Evolutionary conservation across 1,140 invertebrate species (phyloP), one percentile per base, ranked within the genome.

Genomic region (Frieseomelitta varia): DNA sequence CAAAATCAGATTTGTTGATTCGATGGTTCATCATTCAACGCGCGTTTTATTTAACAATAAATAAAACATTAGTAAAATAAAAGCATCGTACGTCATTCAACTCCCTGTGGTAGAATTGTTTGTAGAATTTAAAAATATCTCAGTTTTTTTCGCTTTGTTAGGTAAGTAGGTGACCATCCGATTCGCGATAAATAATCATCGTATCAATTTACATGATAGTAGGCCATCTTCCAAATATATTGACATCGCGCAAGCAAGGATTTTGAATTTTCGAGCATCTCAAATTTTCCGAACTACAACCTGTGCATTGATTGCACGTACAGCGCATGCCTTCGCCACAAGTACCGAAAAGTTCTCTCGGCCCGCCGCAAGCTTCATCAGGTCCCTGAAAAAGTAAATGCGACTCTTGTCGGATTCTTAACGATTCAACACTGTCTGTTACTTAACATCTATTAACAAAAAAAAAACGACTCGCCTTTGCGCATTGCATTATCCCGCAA

Each of bases 261-360:
- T 87, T 34, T 17, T 61, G 6, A 3, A n/a, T 80, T 1, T 77
- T 77, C 73, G 92, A 94, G 84, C 95, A 95, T 34, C 93, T 91
- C 4, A 95, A 85, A 11, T 91, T 93, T n/a, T 92, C 87, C 0
- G 92, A 81, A 75, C 94, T 95, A 90, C 95, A 96, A 11, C 95
- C 95, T 39, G 91, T 90, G 89, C 95, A 96, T 78, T 89, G 92
- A 58, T 95, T 93, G 85, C 95, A 94, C 72, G 90, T 89, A 85
- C 96, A 96, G 83, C 91, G 93, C 91, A 96, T 91, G 47, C 95
- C 95, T 8, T 95, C 95, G 65, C 95, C 95, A 85, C 96, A 96
- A 1, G 88, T 86, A 10, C 95, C 95, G 27, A 92, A 92, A 19
- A 92, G 84, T 71, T 95, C 91, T 14, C 89, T 88, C 0, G 86